Base-by-base conservation (phyloP, 1,140 invertebrate genomes). In the Saccostrea cuccullata region DNA sequence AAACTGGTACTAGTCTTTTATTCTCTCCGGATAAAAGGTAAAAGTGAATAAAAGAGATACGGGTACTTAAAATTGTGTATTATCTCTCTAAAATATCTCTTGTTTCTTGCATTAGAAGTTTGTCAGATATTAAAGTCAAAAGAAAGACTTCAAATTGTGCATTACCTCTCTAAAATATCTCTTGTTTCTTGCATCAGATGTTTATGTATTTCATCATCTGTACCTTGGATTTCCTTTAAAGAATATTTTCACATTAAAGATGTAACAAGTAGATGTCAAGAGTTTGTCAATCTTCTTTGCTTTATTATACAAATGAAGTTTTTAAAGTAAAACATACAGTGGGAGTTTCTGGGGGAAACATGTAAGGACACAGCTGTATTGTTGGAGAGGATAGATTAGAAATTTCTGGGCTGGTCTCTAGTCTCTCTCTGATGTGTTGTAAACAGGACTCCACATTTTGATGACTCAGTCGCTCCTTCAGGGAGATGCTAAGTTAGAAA, bases 391-490 rank as follows among this genome's bases (percentile, higher is more conserved):
- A 55, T 8, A 89, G 67, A 30, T 82, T 67, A 17, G 89, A 86
- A 58, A 91, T 86, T 6, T 91, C 90, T 5, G 88, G 86, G 58
- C 93, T 90, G 56, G 91, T 92, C 73, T 93, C 93, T 56, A 93
- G 87, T 58, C 93, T 89, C 77, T 93, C 92, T 82, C 94, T 91
- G 17, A 94, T 89, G 36, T 92, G 88, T 47, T 93, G 87, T n/a
- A 94, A 86, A 56, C 95, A 90, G 17, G 93, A 89, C 26, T 98
- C 97, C 20, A 98, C 93, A 94, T 98, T 97, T 90, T 96, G 95
- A 23, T 98, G 91, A 13, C 96, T 96, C 55, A 99, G 95, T 92
- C 96, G 96, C 83, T 97, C 96, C 86, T 96, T 97, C n/a, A 98
- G 94, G 1, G 97, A 92, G 60, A 92, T 90, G 84, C 93, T 94